Base-by-base conservation (phyloP, 2,113 vertebrate species). In the Emydura subglobosa region DNA sequence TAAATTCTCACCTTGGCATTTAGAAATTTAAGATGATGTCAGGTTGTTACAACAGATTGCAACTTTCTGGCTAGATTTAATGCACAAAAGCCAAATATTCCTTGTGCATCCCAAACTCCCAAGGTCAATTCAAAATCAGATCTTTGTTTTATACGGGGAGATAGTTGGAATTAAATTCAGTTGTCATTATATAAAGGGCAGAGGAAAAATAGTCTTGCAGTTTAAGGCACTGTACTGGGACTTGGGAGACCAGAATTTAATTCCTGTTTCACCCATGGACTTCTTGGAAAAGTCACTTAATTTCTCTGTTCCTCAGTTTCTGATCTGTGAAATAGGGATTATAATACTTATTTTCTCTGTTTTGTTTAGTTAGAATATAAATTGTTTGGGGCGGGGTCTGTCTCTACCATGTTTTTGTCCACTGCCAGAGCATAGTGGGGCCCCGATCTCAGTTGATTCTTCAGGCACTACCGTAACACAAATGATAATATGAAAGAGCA, bases 1-100 rank as follows among this genome's bases (percentile, higher is more conserved):
- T 91, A 92, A 97, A 91, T 5, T 92, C 89, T 96, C 95, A 95
- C 95, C 93, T 95, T 97, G 89, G 87, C 90, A 74, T 94, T 91
- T 86, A 8, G 88, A 85, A 87, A 79, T 85, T 85, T 95, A 90
- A 87, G 88, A 87, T 34, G 51, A 93, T 91, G 82, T 78, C 47
- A 27, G 74, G 82, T 27, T 94, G 85, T 94, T 93, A 85, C 14
- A 84, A 87, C 80, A 93, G 85, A 4, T 85, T 79, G 10, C 79
- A 89, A 17, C 79, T 79, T 80, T 5, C 1, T 83, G 83, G 47
- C 89, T 0, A 0, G 55, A 57, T 95, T 95, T 95, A 83, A 55
- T 49, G 83, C 89, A 83, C 83, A 84, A 89, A 91, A 83, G 51
- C 89, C 94, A 93, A 95, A 93, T 68, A 50, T 82, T 94, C 44